Conservation (phyloP, 2,113 vertebrate species). For the Opisthocomus hoazin region DNA sequence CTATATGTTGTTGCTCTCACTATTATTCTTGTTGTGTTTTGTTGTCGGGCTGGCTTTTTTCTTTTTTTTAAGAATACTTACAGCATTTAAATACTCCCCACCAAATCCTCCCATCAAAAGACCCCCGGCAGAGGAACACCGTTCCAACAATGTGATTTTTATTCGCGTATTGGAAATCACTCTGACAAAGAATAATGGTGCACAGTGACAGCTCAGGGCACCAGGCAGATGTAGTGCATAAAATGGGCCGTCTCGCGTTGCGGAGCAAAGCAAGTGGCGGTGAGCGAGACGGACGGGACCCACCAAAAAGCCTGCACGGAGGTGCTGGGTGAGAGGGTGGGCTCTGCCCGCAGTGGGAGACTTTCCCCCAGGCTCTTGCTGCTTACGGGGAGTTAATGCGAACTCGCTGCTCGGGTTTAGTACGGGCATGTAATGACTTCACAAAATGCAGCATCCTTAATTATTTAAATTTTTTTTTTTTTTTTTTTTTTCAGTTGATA, state of each 20-base stretch:
- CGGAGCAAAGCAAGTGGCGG: not conserved
- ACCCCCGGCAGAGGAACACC: not conserved
- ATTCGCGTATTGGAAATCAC: not conserved
- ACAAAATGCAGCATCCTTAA: not conserved
- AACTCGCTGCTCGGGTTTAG: not conserved
- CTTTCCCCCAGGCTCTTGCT: not conserved
- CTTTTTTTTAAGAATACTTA: not conserved
- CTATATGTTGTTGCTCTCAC: constrained; percentile 9
- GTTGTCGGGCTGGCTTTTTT: not conserved
- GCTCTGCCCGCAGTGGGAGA: rapidly evolving
- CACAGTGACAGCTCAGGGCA: not conserved
- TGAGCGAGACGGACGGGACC: not conserved
- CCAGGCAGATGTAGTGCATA: not conserved
- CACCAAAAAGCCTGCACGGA: not conserved
- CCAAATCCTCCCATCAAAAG: not conserved
- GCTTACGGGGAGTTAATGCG: not conserved
- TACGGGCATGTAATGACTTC: not conserved
- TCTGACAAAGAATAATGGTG: not conserved
- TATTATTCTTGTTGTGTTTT: not conserved
- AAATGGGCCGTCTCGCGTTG: not conserved
- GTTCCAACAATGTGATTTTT: not conserved
- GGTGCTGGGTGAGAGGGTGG: not conserved
- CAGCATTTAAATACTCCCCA: not conserved
- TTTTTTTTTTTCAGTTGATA: not conserved
- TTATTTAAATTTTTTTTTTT: not conserved